A percentile compares a stretch with the other conserved stretches of the same genome.
phyloP scores from a whole-genome alignment of 30 jellyfish, hydroid and myxozoan species.

The Aurelia sp. region DNA sequence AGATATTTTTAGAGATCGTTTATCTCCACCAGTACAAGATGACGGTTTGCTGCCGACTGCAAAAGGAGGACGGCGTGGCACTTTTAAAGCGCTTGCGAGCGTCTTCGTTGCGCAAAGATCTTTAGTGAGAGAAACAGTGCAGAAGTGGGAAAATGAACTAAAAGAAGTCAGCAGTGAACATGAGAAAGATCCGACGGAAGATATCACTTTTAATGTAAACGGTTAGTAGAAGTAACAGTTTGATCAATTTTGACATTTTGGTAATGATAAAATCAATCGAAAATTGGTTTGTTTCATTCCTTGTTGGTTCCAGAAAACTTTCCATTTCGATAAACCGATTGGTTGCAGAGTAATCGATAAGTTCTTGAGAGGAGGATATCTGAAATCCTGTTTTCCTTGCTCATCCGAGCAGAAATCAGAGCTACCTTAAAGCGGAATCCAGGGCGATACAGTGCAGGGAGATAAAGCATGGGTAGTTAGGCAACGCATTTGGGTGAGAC shows the following conservation, averaged over 20 bases:
- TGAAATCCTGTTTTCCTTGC: no score
- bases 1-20: neutral
- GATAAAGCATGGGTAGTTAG: no score
- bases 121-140: constrained; percentile 37
- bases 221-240: neutral
- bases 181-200: neutral
- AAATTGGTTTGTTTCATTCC: no score
- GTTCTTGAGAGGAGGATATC: no score
- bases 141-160: constrained; percentile 39
- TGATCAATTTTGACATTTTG: neutral
- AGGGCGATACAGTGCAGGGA: no score
- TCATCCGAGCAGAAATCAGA: no score
- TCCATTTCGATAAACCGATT: no score
- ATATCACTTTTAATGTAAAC: constrained; percentile 42
- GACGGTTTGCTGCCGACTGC: neutral
- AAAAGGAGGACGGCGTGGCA: neutral
- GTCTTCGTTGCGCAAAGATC: constrained; percentile 48
- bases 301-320: neutral
- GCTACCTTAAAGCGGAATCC: no score
- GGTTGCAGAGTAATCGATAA: no score
- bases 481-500: no score
- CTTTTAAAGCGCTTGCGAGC: constrained; percentile 46
- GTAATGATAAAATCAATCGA: neutral
- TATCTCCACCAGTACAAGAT: neutral
- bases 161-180: neutral